Percentiles rank a stretch among this genome's conserved stretches.
These are phyloP conservation scores for Neodiprion lecontei DNA, from an alignment of 1,140 invertebrate species.

Conservation along the genomic window DNA sequence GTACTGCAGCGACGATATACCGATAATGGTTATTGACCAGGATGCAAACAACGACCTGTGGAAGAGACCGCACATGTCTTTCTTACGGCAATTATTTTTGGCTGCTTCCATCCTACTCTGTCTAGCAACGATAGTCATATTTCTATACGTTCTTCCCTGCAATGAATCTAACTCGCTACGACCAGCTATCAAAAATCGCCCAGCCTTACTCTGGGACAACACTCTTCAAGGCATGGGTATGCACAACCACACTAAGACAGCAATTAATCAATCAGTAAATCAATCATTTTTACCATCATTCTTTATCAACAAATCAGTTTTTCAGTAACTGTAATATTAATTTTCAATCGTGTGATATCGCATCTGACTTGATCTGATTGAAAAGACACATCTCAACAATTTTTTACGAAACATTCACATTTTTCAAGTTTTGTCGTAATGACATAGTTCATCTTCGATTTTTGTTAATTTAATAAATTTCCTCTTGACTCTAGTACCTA, in stretches of 20 bases:
- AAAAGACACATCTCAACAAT: background rate
- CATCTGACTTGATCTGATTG: background rate
- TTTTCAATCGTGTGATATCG: background rate
- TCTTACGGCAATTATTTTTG: conserved; percentile 70
- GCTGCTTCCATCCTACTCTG: conserved; percentile 74
- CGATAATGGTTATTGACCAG: conserved; percentile 67
- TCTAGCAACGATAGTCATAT: conserved; percentile 72
- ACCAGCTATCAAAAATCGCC: conserved; percentile 64
- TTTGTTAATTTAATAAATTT: no score
- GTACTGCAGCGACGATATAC: conserved; percentile 63
- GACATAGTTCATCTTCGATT: no score
- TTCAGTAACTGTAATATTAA: background rate
- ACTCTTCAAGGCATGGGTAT: conserved; percentile 72
- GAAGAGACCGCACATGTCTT: conserved; percentile 68
- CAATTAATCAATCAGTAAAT: no score
- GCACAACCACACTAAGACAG: conserved; percentile 11
- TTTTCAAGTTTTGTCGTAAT: no score
- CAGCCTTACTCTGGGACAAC: conserved; percentile 69
- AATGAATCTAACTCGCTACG: conserved; percentile 69
- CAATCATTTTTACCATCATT: no score
- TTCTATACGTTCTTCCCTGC: conserved; percentile 79
- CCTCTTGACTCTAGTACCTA: no score
- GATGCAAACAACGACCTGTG: conserved; percentile 64
- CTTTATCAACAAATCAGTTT: background rate
- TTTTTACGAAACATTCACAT: no score